These are phyloP conservation scores for Gallinago jamesoni DNA, from an alignment of 2,113 vertebrate species.

Conservation along the genomic window DNA sequence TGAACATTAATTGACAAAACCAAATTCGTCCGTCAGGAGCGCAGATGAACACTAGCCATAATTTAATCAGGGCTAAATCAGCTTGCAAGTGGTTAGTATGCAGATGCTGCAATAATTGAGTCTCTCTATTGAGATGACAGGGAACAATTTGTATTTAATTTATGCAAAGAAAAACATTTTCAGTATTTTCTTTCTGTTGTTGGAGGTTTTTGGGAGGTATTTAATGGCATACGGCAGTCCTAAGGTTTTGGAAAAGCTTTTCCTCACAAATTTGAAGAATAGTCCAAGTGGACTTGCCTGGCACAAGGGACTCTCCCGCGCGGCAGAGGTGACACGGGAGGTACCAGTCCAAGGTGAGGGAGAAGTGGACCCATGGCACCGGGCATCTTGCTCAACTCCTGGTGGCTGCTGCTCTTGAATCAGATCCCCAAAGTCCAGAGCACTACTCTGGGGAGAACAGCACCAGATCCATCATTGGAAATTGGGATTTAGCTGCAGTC, in stretches of 20 bases:
- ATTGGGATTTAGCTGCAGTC: background rate
- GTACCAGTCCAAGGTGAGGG: rapidly evolving
- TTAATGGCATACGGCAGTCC: background rate
- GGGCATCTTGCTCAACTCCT: background rate
- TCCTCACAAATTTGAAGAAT: background rate
- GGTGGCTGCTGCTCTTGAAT: rapidly evolving
- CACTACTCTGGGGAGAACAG: rapidly evolving
- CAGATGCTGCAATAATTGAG: slow-evolving; percentile 8
- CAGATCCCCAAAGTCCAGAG: rapidly evolving
- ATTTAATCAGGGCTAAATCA: slow-evolving; percentile 46
- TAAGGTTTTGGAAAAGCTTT: background rate
- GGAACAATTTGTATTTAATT: background rate
- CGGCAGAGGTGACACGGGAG: background rate
- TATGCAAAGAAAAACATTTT: background rate
- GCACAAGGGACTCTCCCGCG: rapidly evolving
- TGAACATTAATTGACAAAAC: slow-evolving; percentile 23
- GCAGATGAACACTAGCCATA: background rate
- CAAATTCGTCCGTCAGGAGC: background rate
- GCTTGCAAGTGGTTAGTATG: background rate
- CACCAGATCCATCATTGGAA: background rate
- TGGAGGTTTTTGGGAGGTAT: background rate
- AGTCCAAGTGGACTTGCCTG: rapidly evolving
- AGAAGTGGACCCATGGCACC: background rate
- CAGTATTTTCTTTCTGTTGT: background rate
- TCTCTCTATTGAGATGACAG: background rate